These are phyloP conservation scores for Drosophila macrothrix DNA, from an alignment of 2,888 invertebrate species.

Conservation along the genomic window DNA sequence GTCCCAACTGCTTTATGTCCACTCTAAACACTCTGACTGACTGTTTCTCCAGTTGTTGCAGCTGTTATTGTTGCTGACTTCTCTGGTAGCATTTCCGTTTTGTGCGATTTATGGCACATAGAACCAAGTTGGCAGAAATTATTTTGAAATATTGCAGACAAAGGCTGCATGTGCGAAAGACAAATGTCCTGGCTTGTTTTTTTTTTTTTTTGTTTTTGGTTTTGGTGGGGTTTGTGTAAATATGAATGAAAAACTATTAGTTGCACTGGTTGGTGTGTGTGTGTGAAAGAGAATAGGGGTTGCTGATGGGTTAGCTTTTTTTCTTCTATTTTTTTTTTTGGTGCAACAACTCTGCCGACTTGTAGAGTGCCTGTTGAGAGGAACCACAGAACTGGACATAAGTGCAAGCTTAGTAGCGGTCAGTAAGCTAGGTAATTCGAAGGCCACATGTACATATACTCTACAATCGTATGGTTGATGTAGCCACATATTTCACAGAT, in stretches of 20 bases:
- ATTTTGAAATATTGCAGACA: constrained; percentile 74
- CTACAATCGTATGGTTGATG: not conserved
- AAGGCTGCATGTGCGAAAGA: constrained; percentile 56
- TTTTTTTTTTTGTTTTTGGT: not conserved
- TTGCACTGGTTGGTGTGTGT: constrained; percentile 23
- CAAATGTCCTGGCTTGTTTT: constrained; percentile 41
- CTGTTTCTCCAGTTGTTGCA: constrained; percentile 8
- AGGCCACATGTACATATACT: constrained; percentile 5
- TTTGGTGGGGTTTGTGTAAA: constrained; percentile 33
- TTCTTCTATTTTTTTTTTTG: constrained; percentile 1
- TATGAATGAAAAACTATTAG: constrained; percentile 72
- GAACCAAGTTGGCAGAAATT: constrained; percentile 53
- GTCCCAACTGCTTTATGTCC: constrained; percentile 55
- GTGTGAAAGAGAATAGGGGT: constrained; percentile 11
- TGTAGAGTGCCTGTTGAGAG: constrained; percentile 31
- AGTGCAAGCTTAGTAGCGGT: constrained; percentile 32
- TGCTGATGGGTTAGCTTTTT: constrained; percentile 9
- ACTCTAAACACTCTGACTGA: constrained; percentile 46
- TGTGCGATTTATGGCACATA: constrained; percentile 54
- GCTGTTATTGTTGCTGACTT: constrained; percentile 23
- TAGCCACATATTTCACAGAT: constrained; percentile 4
- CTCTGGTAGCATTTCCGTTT: constrained; percentile 48
- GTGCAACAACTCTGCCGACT: constrained; percentile 32
- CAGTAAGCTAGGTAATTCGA: constrained; percentile 47
- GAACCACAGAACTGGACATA: constrained; percentile 20